Evolutionary conservation across 2,113 vertebrate species (phyloP), one percentile per base, ranked within the genome.

Genomic region (Epinephelus lanceolatus): DNA sequence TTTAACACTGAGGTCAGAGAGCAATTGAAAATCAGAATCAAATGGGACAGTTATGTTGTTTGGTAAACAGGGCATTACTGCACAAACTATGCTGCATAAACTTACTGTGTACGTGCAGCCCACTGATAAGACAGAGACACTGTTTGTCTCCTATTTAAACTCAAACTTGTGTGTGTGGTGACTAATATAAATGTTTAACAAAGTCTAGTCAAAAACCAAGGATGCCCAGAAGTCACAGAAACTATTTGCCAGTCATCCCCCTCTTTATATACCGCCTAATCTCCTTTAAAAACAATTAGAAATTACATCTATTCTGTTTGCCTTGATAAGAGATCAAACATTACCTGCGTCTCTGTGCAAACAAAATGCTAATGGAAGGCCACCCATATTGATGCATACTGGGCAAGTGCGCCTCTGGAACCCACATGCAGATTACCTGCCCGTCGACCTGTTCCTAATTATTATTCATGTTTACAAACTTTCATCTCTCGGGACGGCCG

Each of bases 381-480:
- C 90, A 80, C 90, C 85, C 82, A 92, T 76, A 88, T 42, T 85
- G 78, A 79, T 86, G 93, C 87, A 85, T 59, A 86, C 53, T 71
- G 86, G 90, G 60, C 59, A 42, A 66, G 86, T 71, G 71, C 27
- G 82, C 80, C 85, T 74, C 51, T 75, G 56, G 90, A 92, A 88
- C 72, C 86, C 88, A 90, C 91, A 94, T 94, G 94, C 94, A 93
- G 94, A 96, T 95, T 92, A 94, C 95, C 95, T 95, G 93, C 92
- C 90, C 83, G 88, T 91, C 94, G 89, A 94, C 92, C 91, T 89
- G 83, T 47, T 86, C 83, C 89, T 94, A 93, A 96, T 96, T 95
- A 95, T 95, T 95, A 96, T 96, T 95, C 95, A 93, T 96, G 95
- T 96, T 96, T 94, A 96, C 94, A 95, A 94, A 96, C 93, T 94